phyloP scores from a whole-genome alignment of 2,888 invertebrate genomes.

The Sericinus montela region DNA sequence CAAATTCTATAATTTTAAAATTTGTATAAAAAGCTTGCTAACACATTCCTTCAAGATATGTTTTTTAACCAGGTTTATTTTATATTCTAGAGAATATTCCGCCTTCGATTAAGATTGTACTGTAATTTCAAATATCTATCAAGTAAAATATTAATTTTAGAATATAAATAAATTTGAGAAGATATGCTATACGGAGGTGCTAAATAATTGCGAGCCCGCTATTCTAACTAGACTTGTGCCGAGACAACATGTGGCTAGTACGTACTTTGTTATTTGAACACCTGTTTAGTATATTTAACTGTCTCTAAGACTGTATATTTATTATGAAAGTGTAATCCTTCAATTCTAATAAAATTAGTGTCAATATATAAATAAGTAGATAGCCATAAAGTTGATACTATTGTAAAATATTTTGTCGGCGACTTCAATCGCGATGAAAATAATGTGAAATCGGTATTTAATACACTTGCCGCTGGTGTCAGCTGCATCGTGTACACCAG shows the following conservation, averaged over 20 bases:
- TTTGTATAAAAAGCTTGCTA: not conserved
- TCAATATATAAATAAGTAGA: slow-evolving; percentile 11
- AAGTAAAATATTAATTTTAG: not conserved
- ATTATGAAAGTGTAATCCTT: slow-evolving; percentile 28
- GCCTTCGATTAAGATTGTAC: slow-evolving; percentile 7
- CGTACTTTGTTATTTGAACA: slow-evolving; percentile 21
- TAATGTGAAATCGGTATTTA: not conserved
- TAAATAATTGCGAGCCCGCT: not conserved
- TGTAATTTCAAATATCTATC: slow-evolving; percentile 2
- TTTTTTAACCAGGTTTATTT: not conserved
- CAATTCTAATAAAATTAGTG: slow-evolving; percentile 18
- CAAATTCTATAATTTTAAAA: not conserved
- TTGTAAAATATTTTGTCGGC: slow-evolving; percentile 21
- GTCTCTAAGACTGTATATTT: slow-evolving; percentile 53
- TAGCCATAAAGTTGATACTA: slow-evolving; percentile 11
- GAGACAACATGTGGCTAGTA: not conserved
- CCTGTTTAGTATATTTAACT: slow-evolving; percentile 28
- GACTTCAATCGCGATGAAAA: slow-evolving; percentile 22
- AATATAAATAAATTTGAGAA: not conserved
- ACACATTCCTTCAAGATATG: slow-evolving; percentile 14
- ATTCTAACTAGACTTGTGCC: not conserved
- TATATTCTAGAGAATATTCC: not conserved
- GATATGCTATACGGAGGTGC: slow-evolving; percentile 12
- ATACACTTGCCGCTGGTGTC: slow-evolving; percentile 1
- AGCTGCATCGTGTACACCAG: slow-evolving; percentile 51